Percentiles rank a stretch among this genome's conserved stretches.
Evolutionary conservation across 2,113 vertebrate genomes (phyloP).

Genomic region (Spilogale gracilis): DNA sequence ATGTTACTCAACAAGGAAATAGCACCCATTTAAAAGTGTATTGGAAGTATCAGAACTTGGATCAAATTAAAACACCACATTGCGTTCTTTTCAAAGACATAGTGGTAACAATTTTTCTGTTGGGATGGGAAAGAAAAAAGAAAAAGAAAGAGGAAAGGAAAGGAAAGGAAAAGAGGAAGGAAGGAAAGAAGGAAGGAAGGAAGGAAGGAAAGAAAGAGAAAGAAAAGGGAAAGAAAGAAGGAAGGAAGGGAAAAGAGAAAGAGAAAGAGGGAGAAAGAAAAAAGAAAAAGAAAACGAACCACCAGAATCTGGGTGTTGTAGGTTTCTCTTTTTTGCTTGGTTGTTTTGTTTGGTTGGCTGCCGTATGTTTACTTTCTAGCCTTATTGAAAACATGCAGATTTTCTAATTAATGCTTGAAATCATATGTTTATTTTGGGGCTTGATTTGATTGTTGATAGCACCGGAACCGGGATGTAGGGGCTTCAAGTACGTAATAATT

Average conservation of each 20-base stretch:
- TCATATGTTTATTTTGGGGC: slow-evolving; percentile 73
- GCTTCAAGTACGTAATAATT: slow-evolving; percentile 82
- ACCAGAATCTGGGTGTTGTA: neutral
- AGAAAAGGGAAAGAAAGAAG: neutral
- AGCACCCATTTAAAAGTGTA: neutral
- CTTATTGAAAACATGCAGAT: slow-evolving; percentile 31
- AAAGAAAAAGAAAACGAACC: neutral
- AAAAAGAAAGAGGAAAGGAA: neutral
- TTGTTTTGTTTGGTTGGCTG: slow-evolving; percentile 11
- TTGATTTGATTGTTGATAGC: slow-evolving; percentile 84
- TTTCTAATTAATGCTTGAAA: slow-evolving; percentile 77
- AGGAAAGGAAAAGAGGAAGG: too few species aligned
- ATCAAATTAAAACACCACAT: neutral
- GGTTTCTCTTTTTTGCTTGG: neutral
- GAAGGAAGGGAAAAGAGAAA: neutral
- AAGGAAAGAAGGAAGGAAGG: too few species aligned
- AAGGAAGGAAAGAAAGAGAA: neutral
- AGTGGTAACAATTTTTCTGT: neutral
- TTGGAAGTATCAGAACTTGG: neutral
- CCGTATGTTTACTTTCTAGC: neutral
- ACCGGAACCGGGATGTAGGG: slow-evolving; percentile 57
- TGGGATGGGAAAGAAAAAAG: neutral
- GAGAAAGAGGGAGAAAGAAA: neutral
- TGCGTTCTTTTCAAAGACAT: neutral
- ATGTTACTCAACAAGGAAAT: neutral